Evolutionary conservation across 2,113 vertebrate genomes (phyloP).

Genomic region (Centropristis striata): DNA sequence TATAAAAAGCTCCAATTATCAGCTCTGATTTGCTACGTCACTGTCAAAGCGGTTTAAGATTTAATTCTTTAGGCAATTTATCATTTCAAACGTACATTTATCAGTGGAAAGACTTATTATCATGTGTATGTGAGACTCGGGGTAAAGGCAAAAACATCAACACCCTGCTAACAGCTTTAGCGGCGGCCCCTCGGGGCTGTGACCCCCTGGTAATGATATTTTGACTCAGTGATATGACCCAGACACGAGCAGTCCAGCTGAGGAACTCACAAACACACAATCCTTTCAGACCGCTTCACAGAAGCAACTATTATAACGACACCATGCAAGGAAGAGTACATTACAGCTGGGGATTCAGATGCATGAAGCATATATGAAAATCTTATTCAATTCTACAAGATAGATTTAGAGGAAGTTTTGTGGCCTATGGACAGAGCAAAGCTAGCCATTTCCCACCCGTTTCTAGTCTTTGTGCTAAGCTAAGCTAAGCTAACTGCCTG

Average conservation of each 20-base stretch:
- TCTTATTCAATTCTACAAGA: not conserved
- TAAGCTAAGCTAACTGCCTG: not conserved
- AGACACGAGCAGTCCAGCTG: constrained; percentile 22
- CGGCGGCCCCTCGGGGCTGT: constrained; percentile 21
- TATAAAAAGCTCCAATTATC: constrained; percentile 2
- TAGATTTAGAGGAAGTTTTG: not conserved
- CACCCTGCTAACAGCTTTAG: constrained; percentile 55
- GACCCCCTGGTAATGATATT: constrained; percentile 52
- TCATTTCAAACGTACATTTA: not conserved
- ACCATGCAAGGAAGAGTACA: not conserved
- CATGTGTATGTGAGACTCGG: constrained; percentile 3
- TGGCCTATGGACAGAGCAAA: not conserved
- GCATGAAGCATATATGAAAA: not conserved
- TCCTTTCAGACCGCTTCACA: constrained; percentile 17
- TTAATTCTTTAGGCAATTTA: not conserved
- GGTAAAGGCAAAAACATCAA: constrained; percentile 29
- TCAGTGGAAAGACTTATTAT: constrained; percentile 7
- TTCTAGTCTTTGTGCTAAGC: not conserved
- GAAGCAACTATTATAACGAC: not conserved
- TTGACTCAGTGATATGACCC: constrained; percentile 39
- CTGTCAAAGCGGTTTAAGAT: not conserved
- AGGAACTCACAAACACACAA: constrained; percentile 28
- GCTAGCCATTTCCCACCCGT: not conserved
- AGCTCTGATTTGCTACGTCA: not conserved
- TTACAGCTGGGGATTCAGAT: not conserved